Conservation (phyloP, 2,797 vertebrate genomes). For the Melanitta fusca region DNA sequence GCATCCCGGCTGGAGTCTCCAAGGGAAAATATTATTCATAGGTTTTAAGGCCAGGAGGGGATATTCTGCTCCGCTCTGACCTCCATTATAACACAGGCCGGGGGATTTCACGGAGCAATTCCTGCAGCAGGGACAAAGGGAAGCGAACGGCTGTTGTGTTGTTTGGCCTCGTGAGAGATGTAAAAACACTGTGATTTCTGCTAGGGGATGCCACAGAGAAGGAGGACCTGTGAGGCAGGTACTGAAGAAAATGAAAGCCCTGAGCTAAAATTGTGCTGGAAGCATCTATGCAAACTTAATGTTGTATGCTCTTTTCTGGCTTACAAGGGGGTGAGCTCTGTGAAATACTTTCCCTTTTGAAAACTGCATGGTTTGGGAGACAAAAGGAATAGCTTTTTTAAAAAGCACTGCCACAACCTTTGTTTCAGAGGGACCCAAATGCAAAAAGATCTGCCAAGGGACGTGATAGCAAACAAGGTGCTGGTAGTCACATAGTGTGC, state of each 20-base stretch:
- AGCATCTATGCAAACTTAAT: neutral
- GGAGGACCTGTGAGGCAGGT: neutral
- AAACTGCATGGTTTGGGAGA: neutral
- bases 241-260: neutral
- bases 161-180: fast-evolving
- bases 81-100: conserved; percentile 22
- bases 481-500: fast-evolving
- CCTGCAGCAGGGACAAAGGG: neutral
- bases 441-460: neutral
- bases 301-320: neutral
- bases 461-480: neutral
- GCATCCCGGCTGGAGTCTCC: neutral
- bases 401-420: neutral
- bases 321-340: neutral
- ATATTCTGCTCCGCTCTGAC: conserved; percentile 33
- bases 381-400: neutral
- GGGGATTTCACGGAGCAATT: neutral
- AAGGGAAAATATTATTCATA: conserved; percentile 52
- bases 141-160: neutral
- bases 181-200: neutral
- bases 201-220: neutral
- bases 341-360: neutral
- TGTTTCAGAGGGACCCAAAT: neutral
- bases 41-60: conserved; percentile 42
- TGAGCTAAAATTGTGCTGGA: neutral